Conservation (phyloP, 2,113 vertebrate species). For the Agapornis roseicollis region DNA sequence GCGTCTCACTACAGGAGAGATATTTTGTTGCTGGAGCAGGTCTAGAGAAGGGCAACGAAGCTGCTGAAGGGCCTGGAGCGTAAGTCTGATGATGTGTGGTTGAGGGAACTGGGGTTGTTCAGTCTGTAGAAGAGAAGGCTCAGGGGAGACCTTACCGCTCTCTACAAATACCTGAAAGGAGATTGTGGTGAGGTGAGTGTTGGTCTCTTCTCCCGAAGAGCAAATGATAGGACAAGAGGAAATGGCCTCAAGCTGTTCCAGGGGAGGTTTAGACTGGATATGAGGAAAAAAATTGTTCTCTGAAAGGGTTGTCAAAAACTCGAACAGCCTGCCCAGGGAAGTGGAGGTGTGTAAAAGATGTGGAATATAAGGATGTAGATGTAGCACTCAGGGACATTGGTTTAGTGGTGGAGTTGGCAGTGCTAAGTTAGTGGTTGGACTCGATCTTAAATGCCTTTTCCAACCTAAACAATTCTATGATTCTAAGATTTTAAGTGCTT, state of each 20-base stretch:
- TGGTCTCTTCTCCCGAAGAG: not conserved
- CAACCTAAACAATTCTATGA: not conserved
- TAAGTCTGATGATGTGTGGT: fast-evolving
- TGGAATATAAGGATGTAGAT: not conserved
- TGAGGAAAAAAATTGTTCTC: not conserved
- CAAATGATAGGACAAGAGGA: not conserved
- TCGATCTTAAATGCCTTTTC: not conserved
- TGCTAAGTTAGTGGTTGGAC: not conserved
- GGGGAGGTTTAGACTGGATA: not conserved
- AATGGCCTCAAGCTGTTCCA: not conserved
- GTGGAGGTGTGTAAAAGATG: not conserved
- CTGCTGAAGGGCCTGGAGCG: not conserved
- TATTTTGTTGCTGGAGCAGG: not conserved
- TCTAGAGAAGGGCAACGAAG: fast-evolving
- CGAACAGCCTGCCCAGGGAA: not conserved
- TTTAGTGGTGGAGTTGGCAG: not conserved
- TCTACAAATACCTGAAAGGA: not conserved
- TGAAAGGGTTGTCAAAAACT: not conserved
- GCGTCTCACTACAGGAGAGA: not conserved
- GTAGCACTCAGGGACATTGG: not conserved
- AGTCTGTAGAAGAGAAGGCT: not conserved
- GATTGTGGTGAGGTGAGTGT: not conserved
- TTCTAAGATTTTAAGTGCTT: not conserved
- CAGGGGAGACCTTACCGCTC: too few relatives aligned
- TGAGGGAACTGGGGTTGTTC: not conserved